A percentile compares a stretch with the other conserved stretches of the same genome.
Evolutionary conservation across 2,888 invertebrate species (phyloP).

Genomic region (Eristalis arbustorum): DNA sequence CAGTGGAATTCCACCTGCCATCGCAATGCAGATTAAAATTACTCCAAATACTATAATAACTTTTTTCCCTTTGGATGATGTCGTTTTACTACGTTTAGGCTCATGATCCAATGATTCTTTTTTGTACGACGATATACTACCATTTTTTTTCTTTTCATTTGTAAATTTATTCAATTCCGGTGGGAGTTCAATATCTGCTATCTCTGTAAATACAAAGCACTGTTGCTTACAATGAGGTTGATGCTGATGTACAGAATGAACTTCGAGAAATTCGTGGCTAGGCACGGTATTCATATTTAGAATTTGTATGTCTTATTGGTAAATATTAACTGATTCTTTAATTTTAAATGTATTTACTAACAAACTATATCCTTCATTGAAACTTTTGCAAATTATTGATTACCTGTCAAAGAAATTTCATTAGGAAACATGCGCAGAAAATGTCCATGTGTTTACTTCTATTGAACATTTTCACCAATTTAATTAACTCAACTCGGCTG

Average conservation of each 20-base stretch:
- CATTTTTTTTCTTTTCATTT: constrained; percentile 78
- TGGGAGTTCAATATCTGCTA: constrained; percentile 80
- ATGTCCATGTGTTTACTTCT: too few relatives aligned
- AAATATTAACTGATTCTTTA: not conserved
- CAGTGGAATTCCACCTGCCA: constrained; percentile 81
- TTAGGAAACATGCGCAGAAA: constrained; percentile 32
- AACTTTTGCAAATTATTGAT: constrained; percentile 49
- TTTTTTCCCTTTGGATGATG: constrained; percentile 75
- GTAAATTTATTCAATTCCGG: constrained; percentile 79
- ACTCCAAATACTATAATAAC: constrained; percentile 76
- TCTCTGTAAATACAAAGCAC: constrained; percentile 80
- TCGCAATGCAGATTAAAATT: constrained; percentile 77
- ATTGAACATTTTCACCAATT: too few relatives aligned
- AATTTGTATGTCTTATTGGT: not conserved
- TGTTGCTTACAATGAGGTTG: constrained; percentile 79
- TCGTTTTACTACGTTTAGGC: constrained; percentile 55
- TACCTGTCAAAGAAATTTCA: constrained; percentile 42
- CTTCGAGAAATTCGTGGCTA: constrained; percentile 80
- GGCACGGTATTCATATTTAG: constrained; percentile 79
- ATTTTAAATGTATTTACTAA: constrained; percentile 51
- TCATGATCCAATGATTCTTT: constrained; percentile 74
- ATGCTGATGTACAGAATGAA: constrained; percentile 78
- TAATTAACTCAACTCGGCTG: too few relatives aligned
- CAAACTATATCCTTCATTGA: constrained; percentile 22
- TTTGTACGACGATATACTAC: constrained; percentile 77